These are phyloP conservation scores for Nyctalus aviator DNA, from an alignment of 2,797 vertebrate genomes.

Conservation along the genomic window DNA sequence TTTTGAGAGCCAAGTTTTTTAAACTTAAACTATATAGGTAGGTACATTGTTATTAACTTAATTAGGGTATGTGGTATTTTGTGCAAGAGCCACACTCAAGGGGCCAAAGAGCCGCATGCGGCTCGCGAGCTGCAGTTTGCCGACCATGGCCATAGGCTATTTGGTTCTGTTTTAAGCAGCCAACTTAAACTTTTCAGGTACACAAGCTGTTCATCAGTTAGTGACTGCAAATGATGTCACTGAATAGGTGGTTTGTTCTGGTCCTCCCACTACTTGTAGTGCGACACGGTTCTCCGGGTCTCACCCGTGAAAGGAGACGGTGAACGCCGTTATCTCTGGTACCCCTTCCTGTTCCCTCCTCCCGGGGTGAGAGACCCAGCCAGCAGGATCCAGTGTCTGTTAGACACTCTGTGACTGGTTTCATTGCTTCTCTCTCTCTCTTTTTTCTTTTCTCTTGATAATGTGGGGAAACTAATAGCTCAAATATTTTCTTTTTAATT, in stretches of 20 bases:
- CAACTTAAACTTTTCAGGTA: neutral
- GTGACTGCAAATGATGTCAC: neutral
- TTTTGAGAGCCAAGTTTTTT: no score
- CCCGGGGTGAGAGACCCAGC: neutral
- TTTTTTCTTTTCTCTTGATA: neutral
- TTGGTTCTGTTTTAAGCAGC: constrained; percentile 34
- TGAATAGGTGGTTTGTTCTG: neutral
- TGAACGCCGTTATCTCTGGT: neutral
- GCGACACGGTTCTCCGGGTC: neutral
- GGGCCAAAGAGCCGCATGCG: no score
- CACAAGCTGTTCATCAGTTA: neutral
- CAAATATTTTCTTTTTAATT: neutral
- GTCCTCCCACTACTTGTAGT: neutral
- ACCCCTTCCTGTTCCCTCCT: neutral
- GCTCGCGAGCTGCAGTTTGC: no score
- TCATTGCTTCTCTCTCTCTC: neutral
- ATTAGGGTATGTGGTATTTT: no score
- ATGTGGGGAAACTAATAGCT: neutral
- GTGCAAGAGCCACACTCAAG: no score
- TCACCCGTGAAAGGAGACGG: neutral
- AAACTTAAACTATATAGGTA: no score
- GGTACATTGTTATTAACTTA: no score
- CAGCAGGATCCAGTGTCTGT: neutral
- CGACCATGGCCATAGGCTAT: no score
- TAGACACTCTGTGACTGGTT: neutral